Evolutionary conservation across 2,113 vertebrate species (phyloP), one percentile per base, ranked within the genome.

Genomic region (Lophius piscatorius): DNA sequence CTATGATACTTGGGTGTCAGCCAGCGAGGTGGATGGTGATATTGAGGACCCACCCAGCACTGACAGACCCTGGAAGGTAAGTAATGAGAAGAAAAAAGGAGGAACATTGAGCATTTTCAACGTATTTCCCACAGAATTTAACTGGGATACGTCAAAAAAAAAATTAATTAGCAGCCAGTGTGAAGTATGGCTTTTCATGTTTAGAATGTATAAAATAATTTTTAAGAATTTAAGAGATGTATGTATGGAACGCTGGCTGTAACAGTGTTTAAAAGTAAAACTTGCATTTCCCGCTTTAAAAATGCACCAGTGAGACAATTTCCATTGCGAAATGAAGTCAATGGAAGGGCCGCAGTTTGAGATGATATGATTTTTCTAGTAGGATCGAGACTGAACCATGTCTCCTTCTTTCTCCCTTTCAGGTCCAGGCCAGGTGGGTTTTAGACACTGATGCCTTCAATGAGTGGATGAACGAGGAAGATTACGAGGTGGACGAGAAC

Each of bases 381-480:
- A 28, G 26, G 8, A 8, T 5, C 26, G 8, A 28, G 6, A 33
- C 31, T 11, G 2, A 6, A 11, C 31, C 5, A 11, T 11, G 3
- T 11, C 31, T 10, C 10, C 10, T 33, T 33, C 9, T 7, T 33
- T 4, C 23, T 14, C 10, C 5, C 16, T 0, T 39, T 50, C 48
- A 99, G 97, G 96, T 99, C 21, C 94, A 98, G 5, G 92, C 93
- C 49, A 96, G 94, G 80, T 98, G 97, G 97, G 93, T 98, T 70
- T 80, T 94, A 82, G 97, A 99, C 88, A 98, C 94, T 0, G 97
- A 97, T 7, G 38, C 94, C 31, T 98, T 96, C 84, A 98, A 98
- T 3, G 97, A 99, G 68, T 98, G 97, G 97, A 97, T 98, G 96
- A 98, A 97, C 11, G 97, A 98, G 48, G 97, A 98, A 69, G 97